These are phyloP conservation scores for Pseudoips prasinana DNA, from an alignment of 2,888 invertebrate species.

Conservation along the genomic window DNA sequence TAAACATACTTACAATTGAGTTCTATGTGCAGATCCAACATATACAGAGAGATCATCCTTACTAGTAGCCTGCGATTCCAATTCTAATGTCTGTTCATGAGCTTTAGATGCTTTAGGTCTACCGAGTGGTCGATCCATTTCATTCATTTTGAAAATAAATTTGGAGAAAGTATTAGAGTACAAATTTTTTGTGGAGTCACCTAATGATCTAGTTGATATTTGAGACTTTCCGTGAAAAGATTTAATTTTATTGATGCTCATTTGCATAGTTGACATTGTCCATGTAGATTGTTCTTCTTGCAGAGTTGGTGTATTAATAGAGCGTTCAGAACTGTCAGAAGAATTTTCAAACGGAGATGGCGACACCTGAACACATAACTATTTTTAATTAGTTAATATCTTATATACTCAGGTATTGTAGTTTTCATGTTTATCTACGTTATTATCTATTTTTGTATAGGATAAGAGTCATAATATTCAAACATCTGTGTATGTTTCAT, in stretches of 20 bases:
- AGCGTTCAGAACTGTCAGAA: too few relatives aligned
- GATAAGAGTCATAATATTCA: too few relatives aligned
- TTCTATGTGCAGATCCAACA: background rate
- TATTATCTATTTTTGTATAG: too few relatives aligned
- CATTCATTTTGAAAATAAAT: constrained; percentile 38
- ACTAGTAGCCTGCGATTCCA: background rate
- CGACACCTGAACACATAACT: too few relatives aligned
- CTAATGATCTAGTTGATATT: constrained; percentile 34
- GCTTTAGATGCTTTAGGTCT: background rate
- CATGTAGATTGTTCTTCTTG: constrained; percentile 46
- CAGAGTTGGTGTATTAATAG: too few relatives aligned
- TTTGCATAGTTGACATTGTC: constrained; percentile 39
- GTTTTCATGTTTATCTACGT: too few relatives aligned
- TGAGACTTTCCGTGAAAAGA: constrained; percentile 22
- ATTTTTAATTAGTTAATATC: too few relatives aligned
- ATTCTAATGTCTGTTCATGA: background rate
- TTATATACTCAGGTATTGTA: too few relatives aligned
- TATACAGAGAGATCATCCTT: background rate
- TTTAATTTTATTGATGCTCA: constrained; percentile 19
- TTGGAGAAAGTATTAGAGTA: constrained; percentile 45
- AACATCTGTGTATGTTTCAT: too few relatives aligned
- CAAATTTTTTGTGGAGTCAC: constrained; percentile 15
- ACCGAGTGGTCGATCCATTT: background rate
- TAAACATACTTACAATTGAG: too few relatives aligned
- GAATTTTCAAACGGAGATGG: too few relatives aligned